Evolutionary conservation across 2,113 vertebrate species (phyloP), one percentile per base, ranked within the genome.

Genomic region (Tauraco erythrolophus): DNA sequence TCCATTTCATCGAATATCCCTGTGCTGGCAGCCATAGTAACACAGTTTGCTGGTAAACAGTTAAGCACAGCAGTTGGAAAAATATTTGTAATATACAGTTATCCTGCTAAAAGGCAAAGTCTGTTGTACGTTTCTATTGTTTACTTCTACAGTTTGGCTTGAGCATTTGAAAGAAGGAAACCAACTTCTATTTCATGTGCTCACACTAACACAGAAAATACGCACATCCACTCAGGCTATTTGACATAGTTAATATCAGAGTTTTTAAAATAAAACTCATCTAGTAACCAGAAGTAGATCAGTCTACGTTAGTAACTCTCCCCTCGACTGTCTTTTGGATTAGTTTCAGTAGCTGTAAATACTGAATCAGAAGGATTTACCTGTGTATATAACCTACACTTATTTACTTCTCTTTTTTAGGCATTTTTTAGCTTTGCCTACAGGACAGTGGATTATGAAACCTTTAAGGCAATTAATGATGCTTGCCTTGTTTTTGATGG

Each of bases 401-500:
- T 78, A 23, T 12, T 75, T 72, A 22, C 13, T 50, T 93, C 51
- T 71, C 68, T 83, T 43, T 94, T 77, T 17, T 87, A 99, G 99
- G 98, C 98, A 18, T 99, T 99, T 91, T 98, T 99, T 90, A 99
- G 98, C 96, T 99, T 99, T 88, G 98, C 96, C 80, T 95, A 96
- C 76, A 99, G 96, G 94, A 96, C 96, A 2, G 98, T 99, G 33
- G 99, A 99, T 98, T 97, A 92, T 6, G 98, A 99, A 35, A 97
- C 98, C 33, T 99, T 99, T 82, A 97, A 95, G 87, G 98, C 99
- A 50, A 62, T 99, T 90, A 99, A 96, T 69, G 97, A 98, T 50
- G 98, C 99, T 9, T 98, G 98, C 89, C 98, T 99, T 54, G 98
- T 99, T 79, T 99, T 99, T 71, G 99, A 99, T 31, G 97, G 98